Evolutionary conservation across 2,113 vertebrate genomes (phyloP), one percentile per base, ranked within the genome.

Genomic region (Istiophorus platypterus): DNA sequence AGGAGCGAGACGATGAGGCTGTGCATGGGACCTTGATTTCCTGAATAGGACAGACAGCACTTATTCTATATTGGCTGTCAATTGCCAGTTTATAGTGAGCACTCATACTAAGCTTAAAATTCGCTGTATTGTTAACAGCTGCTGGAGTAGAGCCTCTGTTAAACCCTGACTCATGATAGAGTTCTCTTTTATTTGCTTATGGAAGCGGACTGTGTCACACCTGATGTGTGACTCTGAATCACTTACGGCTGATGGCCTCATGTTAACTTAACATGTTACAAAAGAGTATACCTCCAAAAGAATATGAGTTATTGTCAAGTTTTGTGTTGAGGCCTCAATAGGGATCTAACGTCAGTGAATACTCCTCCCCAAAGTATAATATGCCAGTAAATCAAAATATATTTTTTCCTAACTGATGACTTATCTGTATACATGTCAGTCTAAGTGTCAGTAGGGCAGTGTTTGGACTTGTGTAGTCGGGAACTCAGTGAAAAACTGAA

Each of bases 61-160:
- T 84, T 80, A 66, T 85, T 80, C 80, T 82, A 75, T 88, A 90
- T 78, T 67, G 62, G 77, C 66, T 75, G 73, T 70, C 70, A 88
- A 84, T 85, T 87, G 80, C 86, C 78, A 86, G 71, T 75, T 89
- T 89, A 78, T 79, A 85, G 81, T 73, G 80, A 90, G 85, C 75
- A 57, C 72, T 85, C 78, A 69, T 37, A 58, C 84, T 78, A 70
- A 7, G 31, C 69, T 85, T 90, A 92, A 81, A 91, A 89, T 79
- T 80, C 18, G 49, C 24, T n/a, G 74, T 74, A 83, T 81, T 88
- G 85, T 85, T 80, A 84, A 76, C 54, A 88, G 80, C 51, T 80
- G 74, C 67, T 29, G 31, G 29, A 79, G 49, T 7, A 37, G 41
- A 84, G 69, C 71, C 58, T 58, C 42, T 49, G 69, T 72, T 80